Conservation (phyloP, 2,888 invertebrate species). For the Pycnomerus fuliginosus region DNA sequence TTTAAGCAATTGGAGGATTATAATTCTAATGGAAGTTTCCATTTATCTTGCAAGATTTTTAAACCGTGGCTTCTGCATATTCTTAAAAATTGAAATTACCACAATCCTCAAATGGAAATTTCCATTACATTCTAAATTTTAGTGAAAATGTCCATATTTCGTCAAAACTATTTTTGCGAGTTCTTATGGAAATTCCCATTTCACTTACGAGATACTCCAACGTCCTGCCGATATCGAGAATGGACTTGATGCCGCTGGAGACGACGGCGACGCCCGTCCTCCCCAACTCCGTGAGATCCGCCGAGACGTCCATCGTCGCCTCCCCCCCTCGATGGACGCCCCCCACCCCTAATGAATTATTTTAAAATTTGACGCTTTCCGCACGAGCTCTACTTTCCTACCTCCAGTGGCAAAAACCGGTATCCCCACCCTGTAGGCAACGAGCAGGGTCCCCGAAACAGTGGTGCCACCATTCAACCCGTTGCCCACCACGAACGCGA, state of each 20-base stretch:
- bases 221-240: constrained; percentile 91
- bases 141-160: too few relatives aligned
- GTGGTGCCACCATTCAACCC: constrained; percentile 88
- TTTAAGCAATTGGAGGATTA: too few relatives aligned
- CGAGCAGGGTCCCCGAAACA: constrained; percentile 89
- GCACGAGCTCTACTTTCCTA: too few relatives aligned
- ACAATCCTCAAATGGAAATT: too few relatives aligned
- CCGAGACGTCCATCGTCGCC: constrained; percentile 87
- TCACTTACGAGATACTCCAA: constrained; percentile 85
- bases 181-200: too few relatives aligned
- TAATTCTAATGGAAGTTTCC: too few relatives aligned
- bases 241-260: constrained; percentile 95
- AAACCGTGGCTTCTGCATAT: too few relatives aligned
- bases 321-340: constrained; percentile 93
- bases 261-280: constrained; percentile 86
- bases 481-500: constrained; percentile 73
- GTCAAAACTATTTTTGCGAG: too few relatives aligned
- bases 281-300: constrained; percentile 90
- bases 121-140: too few relatives aligned
- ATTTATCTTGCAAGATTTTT: too few relatives aligned
- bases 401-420: constrained; percentile 93
- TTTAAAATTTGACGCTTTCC: too few relatives aligned
- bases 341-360: constrained; percentile 62
- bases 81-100: too few relatives aligned
- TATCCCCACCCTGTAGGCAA: constrained; percentile 80